These are phyloP conservation scores for Lophotriccus pileatus DNA, from an alignment of 2,797 vertebrate genomes.

Conservation along the genomic window DNA sequence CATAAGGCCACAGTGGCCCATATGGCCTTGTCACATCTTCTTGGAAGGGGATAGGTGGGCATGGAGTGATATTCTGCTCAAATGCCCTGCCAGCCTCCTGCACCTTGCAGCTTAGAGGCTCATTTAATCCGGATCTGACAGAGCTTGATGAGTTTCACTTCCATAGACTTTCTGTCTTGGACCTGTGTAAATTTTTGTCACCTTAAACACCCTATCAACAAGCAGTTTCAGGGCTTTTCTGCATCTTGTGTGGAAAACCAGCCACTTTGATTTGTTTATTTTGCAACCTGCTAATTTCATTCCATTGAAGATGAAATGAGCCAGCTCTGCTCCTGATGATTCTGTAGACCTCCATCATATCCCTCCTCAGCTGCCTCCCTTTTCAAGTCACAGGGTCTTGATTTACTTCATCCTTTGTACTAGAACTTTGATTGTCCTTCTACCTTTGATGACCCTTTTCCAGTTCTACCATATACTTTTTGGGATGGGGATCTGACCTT, in stretches of 20 bases:
- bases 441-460: background rate
- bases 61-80: background rate
- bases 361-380: background rate
- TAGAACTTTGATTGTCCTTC: background rate
- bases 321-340: background rate
- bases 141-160: background rate
- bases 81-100: background rate
- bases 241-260: background rate
- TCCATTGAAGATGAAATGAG: background rate
- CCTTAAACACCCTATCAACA: background rate
- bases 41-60: background rate
- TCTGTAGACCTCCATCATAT: background rate
- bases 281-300: background rate
- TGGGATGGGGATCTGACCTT: background rate
- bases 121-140: background rate
- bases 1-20: rapidly evolving
- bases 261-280: background rate
- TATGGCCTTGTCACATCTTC: background rate
- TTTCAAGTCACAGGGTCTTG: background rate
- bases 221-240: background rate
- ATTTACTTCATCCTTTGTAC: background rate
- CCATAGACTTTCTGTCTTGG: background rate
- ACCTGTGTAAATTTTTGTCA: background rate
- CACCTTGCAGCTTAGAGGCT: background rate
- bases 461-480: background rate